Evolutionary conservation across 2,797 vertebrate species (phyloP).

Genomic region (Brachyrhaphis roseni): DNA sequence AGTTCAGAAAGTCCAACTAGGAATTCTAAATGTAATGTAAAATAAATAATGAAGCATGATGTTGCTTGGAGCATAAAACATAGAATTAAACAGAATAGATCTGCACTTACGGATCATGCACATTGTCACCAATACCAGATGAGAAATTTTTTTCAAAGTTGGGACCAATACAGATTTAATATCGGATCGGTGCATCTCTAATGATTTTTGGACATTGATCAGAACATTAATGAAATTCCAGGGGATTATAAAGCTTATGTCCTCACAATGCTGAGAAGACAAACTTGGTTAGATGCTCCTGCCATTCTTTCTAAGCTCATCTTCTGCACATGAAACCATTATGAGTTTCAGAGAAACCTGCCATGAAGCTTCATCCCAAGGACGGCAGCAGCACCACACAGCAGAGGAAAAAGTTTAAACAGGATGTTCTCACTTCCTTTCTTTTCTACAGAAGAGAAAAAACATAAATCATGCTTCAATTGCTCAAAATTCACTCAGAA

Average conservation of each 20-base stretch:
- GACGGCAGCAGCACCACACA: slow-evolving; percentile 5
- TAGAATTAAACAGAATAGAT: too few species aligned
- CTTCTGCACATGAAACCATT: slow-evolving; percentile 38
- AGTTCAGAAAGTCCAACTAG: too few species aligned
- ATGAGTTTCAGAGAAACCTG: slow-evolving; percentile 26
- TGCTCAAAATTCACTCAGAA: slow-evolving; percentile 31
- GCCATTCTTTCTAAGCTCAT: slow-evolving; percentile 34
- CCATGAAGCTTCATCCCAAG: background rate
- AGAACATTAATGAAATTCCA: background rate
- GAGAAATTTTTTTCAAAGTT: too few species aligned
- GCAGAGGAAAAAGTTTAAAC: slow-evolving; percentile 18
- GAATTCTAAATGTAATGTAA: too few species aligned
- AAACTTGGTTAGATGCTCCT: slow-evolving; percentile 14
- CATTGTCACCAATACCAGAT: too few species aligned
- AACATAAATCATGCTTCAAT: slow-evolving; percentile 47
- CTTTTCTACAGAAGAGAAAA: slow-evolving; percentile 13
- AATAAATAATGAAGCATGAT: too few species aligned
- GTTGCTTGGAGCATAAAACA: too few species aligned
- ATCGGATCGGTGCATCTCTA: too few species aligned
- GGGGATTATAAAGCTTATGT: background rate
- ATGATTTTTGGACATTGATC: background rate
- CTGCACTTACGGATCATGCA: too few species aligned
- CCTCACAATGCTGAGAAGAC: slow-evolving; percentile 3
- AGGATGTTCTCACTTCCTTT: slow-evolving; percentile 50
- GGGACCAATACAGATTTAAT: too few species aligned